Evolutionary conservation across 2,888 invertebrate genomes (phyloP), one percentile per base, ranked within the genome.

Genomic region (Acanthosepion esculentum): DNA sequence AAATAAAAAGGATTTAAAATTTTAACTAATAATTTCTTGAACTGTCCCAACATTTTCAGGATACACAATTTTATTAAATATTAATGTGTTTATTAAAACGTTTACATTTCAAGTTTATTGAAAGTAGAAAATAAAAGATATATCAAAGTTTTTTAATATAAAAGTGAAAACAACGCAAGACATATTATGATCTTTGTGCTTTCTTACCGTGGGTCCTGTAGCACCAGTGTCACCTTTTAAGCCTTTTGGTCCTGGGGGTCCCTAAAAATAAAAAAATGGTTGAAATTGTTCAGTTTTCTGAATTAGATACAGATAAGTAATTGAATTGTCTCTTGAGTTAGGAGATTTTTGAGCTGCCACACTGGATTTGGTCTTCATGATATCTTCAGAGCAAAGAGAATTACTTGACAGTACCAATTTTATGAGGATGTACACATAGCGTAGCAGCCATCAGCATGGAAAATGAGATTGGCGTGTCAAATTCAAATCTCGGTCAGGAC

Each of bases 211-310:
- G 91, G 96, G 96, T 95, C 97, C 97, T 95, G 95, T 95, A 94
- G 95, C 96, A 95, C 97, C 96, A 95, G 96, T 95, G 93, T 98
- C 98, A 95, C 98, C 98, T 93, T 98, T 98, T 95, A 98, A 98
- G 95, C 98, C 98, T 96, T 98, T 96, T 18, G 96, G 96, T 92
- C 97, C 97, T 91, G 95, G 95, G n/a, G 96, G 96, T 59, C 97
- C 97, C 96, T 96, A 96, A 94, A 95, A 95, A 53, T 91, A 53
- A 78, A 8, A 64, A 26, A 10, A 78, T 78, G n/a, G 78, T 64
- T 55, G n/a, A 12, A 78, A 78, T 78, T 78, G 78, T 78, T 78
- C 10, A 12, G 78, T 78, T 78, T n/a, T n/a, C 29, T 29, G n/a
- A n/a, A 33, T 78, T n/a, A 0, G 33, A 64, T 26, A 29, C 26